These are phyloP conservation scores for Phenacoccus solenopsis DNA, from an alignment of 1,140 invertebrate genomes.

Conservation along the genomic window DNA sequence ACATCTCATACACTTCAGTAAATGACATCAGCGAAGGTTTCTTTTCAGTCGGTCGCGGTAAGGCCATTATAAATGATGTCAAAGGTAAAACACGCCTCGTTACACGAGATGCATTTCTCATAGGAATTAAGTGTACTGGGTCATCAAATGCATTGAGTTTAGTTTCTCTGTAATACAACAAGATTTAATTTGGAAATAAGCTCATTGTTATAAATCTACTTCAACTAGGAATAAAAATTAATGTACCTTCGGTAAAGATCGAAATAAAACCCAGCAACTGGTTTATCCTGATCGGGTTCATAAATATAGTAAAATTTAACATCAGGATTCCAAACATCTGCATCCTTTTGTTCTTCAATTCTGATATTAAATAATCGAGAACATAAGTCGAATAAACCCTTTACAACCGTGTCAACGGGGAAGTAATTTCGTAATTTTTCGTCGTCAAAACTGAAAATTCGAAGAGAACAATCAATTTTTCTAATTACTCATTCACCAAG, in stretches of 20 bases:
- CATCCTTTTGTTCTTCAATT: slow-evolving; percentile 49
- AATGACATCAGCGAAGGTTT: slow-evolving; percentile 59
- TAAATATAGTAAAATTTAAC: slow-evolving; percentile 71
- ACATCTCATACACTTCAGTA: slow-evolving; percentile 58
- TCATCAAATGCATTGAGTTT: slow-evolving; percentile 19
- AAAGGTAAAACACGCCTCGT: slow-evolving; percentile 21
- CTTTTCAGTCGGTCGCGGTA: slow-evolving; percentile 40
- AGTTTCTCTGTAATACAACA: slow-evolving; percentile 9
- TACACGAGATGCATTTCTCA: slow-evolving; percentile 19
- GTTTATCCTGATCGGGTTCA: slow-evolving; percentile 49
- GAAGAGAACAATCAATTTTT: not conserved
- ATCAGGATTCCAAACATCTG: slow-evolving; percentile 67
- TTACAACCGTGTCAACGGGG: slow-evolving; percentile 60
- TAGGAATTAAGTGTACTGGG: slow-evolving; percentile 18
- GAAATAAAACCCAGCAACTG: slow-evolving; percentile 66
- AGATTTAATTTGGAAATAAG: too few relatives aligned
- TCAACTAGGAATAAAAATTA: not conserved
- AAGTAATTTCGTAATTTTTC: slow-evolving; percentile 67
- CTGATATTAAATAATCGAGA: slow-evolving; percentile 68
- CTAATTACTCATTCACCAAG: slow-evolving; percentile 25
- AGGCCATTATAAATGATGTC: slow-evolving; percentile 20
- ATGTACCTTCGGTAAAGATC: slow-evolving; percentile 58
- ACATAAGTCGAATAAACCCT: slow-evolving; percentile 58
- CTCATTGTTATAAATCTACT: not conserved
- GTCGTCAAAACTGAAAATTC: slow-evolving; percentile 45